These are phyloP conservation scores for Caprella mutica DNA, from an alignment of 2,888 invertebrate species.

Conservation along the genomic window DNA sequence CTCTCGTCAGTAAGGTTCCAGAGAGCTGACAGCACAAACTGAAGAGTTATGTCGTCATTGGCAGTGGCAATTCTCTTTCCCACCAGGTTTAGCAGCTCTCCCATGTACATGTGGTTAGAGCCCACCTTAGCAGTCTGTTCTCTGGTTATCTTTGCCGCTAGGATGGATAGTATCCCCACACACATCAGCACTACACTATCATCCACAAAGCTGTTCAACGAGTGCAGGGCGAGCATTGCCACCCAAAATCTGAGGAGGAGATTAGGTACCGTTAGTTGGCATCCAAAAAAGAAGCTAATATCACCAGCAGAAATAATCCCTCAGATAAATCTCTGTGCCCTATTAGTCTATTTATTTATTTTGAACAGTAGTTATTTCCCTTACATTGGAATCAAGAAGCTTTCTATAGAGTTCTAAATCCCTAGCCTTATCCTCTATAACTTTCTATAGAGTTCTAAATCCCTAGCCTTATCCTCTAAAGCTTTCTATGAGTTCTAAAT, in stretches of 20 bases:
- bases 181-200: constrained; percentile 61
- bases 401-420: too few species aligned
- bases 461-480: too few species aligned
- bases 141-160: constrained; percentile 41
- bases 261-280: constrained; percentile 43
- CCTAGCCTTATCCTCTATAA: too few species aligned
- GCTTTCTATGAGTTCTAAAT: too few species aligned
- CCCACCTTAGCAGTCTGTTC: constrained; percentile 30
- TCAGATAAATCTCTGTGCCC: too few species aligned
- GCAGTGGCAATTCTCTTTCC: constrained; percentile 46
- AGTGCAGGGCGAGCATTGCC: constrained; percentile 58
- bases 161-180: constrained; percentile 65
- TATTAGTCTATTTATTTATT: too few species aligned
- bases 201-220: constrained; percentile 56
- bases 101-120: constrained; percentile 48
- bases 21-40: constrained; percentile 61
- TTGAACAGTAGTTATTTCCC: too few species aligned
- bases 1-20: constrained; percentile 67
- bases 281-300: neutral
- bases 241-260: too few species aligned
- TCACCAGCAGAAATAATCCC: too few species aligned
- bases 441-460: too few species aligned
- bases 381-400: too few species aligned
- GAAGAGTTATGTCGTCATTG: constrained; percentile 55
- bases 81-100: constrained; percentile 54